phyloP scores from a whole-genome alignment of 2,888 invertebrate genomes.

The Dryococelus australis region DNA sequence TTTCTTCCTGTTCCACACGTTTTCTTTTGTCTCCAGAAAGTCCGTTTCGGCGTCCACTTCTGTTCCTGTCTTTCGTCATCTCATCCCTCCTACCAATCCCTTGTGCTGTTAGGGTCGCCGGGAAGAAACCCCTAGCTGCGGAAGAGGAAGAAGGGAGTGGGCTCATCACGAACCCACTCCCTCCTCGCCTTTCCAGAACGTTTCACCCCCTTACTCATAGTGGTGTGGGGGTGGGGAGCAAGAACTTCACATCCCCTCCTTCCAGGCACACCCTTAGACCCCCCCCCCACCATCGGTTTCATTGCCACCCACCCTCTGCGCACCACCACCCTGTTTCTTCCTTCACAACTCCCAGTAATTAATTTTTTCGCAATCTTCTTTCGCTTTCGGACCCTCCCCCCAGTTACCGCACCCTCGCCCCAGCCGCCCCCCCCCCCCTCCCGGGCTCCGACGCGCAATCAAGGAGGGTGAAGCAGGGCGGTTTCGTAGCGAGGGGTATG shows the following conservation, averaged over 20 bases:
- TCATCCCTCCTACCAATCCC: neutral
- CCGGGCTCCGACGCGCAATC: conserved; percentile 20
- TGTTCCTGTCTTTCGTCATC: neutral
- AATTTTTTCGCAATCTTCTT: conserved; percentile 30
- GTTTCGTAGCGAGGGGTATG: neutral
- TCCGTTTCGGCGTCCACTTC: neutral
- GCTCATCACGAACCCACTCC: neutral
- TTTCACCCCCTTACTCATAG: neutral
- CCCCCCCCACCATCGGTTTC: neutral
- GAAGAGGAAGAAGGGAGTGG: neutral
- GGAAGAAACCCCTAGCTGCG: neutral
- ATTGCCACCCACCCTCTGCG: neutral
- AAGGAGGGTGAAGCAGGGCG: neutral
- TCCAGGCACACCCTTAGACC: neutral
- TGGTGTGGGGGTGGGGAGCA: neutral
- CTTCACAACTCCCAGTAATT: conserved; percentile 28
- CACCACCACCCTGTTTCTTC: neutral
- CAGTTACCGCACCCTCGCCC: neutral
- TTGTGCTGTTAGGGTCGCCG: neutral
- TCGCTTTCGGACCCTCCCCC: conserved; percentile 4
- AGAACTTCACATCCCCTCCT: neutral
- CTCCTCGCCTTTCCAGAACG: neutral
- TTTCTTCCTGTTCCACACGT: neutral
- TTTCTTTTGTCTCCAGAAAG: conserved; percentile 8
- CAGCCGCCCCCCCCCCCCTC: neutral